Evolutionary conservation across 2,888 invertebrate species (phyloP), one percentile per base, ranked within the genome.

Genomic region (Priocnemis perturbator): DNA sequence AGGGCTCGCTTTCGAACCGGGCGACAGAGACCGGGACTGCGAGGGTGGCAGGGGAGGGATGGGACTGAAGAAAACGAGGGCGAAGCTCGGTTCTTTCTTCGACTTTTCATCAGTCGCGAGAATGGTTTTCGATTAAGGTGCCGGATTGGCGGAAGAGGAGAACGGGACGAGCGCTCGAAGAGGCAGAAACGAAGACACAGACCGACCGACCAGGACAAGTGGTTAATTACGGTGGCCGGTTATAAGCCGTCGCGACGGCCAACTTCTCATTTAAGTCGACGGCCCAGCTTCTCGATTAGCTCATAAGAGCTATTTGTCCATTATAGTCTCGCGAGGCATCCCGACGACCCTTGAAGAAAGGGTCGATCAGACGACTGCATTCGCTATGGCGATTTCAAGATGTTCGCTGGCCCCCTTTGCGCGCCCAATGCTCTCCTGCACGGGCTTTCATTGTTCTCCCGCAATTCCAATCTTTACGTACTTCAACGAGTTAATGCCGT

Each of bases 71-170:
- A 21, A 50, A 19, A 52, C 66, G 69, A 67, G 70, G 60, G 55
- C 67, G 69, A 64, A 64, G 69, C 69, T 63, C 65, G 55, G 69
- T 70, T 73, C 72, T 74, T 81, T 79, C 81, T 73, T 78, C 79
- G 73, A 80, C 81, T 82, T 76, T 81, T 81, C 82, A 81, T 81
- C 79, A 83, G 74, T 72, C 76, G 74, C 69, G 76, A 81, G 82
- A 81, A 83, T 83, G 82, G 74, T 79, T 83, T 81, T 82, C 81
- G 79, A 81, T 81, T 81, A 81, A 82, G 74, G 69, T 71, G 67
- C 62, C 68, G 71, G 72, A 81, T 77, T 75, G 81, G 76, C 70
- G 77, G 66, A 79, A 81, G 74, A 62, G 67, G 63, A 71, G 74
- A 69, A 70, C 68, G 23, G 55, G 55, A 50, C 50, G 14, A 19